Evolutionary conservation across 2,888 invertebrate genomes (phyloP).

Genomic region (Mythimna ferrago): DNA sequence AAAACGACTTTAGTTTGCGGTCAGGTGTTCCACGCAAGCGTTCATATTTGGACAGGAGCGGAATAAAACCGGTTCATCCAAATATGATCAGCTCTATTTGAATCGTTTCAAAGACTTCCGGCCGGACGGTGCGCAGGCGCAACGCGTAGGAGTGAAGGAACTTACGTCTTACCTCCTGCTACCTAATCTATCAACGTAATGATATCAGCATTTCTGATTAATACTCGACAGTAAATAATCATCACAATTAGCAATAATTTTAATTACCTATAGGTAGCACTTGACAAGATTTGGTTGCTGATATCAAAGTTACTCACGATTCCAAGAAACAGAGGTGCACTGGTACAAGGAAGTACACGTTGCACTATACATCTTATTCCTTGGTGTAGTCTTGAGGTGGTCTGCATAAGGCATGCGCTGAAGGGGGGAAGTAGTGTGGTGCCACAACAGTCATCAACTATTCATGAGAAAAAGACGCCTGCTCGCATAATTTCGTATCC

Average conservation of each 20-base stretch:
- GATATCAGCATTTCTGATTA: slow-evolving; percentile 18
- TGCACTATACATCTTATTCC: neutral
- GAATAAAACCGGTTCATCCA: slow-evolving; percentile 45
- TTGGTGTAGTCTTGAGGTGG: neutral
- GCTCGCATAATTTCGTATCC: slow-evolving; percentile 12
- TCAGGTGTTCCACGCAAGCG: slow-evolving; percentile 1
- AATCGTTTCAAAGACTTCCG: slow-evolving; percentile 39
- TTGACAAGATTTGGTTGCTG: slow-evolving; percentile 25
- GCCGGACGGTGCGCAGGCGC: neutral
- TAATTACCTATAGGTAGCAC: slow-evolving; percentile 13
- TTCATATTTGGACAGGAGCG: slow-evolving; percentile 37
- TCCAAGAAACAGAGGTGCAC: slow-evolving; percentile 6
- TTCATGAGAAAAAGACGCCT: slow-evolving; percentile 6
- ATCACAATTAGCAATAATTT: slow-evolving; percentile 23
- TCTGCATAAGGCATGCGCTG: neutral
- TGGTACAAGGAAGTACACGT: neutral
- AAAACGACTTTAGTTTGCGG: neutral
- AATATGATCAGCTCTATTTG: slow-evolving; percentile 38
- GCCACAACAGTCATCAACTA: slow-evolving; percentile 7
- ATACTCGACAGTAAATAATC: slow-evolving; percentile 10
- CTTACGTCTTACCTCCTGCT: neutral
- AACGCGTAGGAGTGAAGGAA: slow-evolving; percentile 17
- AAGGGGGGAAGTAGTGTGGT: no score
- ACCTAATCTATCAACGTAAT: neutral
- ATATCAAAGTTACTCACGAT: slow-evolving; percentile 6